These are phyloP conservation scores for Mesoligia furuncula DNA, from an alignment of 2,888 invertebrate genomes.

Conservation along the genomic window DNA sequence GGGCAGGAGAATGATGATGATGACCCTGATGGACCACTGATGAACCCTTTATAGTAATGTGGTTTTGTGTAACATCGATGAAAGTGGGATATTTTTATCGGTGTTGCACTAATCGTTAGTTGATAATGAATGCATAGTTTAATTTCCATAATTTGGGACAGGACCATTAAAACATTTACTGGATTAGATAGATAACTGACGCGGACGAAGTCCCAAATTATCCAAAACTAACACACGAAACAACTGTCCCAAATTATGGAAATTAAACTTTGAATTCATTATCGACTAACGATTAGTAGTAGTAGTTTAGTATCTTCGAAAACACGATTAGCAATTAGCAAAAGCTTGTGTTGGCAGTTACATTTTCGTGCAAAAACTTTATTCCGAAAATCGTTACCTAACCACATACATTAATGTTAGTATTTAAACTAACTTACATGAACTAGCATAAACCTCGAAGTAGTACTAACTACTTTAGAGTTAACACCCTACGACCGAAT, in stretches of 20 bases:
- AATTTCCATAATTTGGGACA: neutral
- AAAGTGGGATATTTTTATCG: neutral
- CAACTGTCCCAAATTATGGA: too few species aligned
- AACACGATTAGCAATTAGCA: neutral
- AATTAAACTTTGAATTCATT: too few species aligned
- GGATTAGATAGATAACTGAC: neutral
- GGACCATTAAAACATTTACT: neutral
- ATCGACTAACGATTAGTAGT: too few species aligned
- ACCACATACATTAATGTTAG: neutral
- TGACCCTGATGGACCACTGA: too few species aligned
- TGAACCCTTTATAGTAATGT: neutral
- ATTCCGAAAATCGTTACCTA: neutral
- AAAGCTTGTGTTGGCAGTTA: too few species aligned
- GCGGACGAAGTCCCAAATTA: too few species aligned
- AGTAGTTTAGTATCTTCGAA: neutral
- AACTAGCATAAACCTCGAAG: slow-evolving; percentile 22
- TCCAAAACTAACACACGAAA: too few species aligned
- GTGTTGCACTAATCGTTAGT: neutral
- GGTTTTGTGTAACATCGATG: neutral
- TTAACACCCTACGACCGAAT: slow-evolving; percentile 15
- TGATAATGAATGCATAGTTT: neutral
- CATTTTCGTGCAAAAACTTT: neutral
- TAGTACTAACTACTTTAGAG: slow-evolving; percentile 30
- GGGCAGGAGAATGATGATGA: neutral
- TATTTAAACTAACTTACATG: slow-evolving; percentile 13